Evolutionary conservation across 2,888 invertebrate species (phyloP), one percentile per base, ranked within the genome.

Genomic region (Xanthia icteritia): DNA sequence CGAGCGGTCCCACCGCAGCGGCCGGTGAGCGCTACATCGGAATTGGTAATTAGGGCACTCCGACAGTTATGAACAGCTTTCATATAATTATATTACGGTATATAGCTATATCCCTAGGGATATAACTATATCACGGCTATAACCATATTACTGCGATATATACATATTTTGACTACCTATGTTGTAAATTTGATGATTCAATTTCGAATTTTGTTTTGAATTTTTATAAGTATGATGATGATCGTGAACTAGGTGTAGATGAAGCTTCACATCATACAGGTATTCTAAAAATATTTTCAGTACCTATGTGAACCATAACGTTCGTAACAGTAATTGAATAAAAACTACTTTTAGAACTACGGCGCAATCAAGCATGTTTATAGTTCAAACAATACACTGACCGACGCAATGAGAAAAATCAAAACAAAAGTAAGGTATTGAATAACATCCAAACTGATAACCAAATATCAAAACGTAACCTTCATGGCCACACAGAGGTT

Each of bases 401-500:
- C 5, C n/a, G 13, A 5, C 1, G 20, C 4, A 8, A n/a, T 64
- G 39, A n/a, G 3, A 39, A 66, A 45, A 48, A n/a, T 39, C 23
- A 8, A 15, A 48, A 42, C 9, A 73, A 23, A 65, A 39, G 5
- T 68, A 60, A 60, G 20, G 3, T 27, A 51, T 48, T 0, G 13
- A 48, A 2, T 31, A 1, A 31, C 2, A 48, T 67, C 2, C 1
- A 23, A 54, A 39, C 20, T n/a, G 4, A 51, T 51, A 42, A 31
- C 8, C 2, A 15, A 69, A 42, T 27, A 48, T 48, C 9, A 45
- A 56, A 63, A 42, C 9, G 5, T 42, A 51, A 67, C 27, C n/a
- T 36, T 42, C 23, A 66, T 48, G 65, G 23, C 5, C 27, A 23
- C 51, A 27, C 17, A 70, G n/a, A 61, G 79, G 39, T 58, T n/a